Conservation (phyloP, 1,140 invertebrate genomes). For the Conus ventricosus region DNA sequence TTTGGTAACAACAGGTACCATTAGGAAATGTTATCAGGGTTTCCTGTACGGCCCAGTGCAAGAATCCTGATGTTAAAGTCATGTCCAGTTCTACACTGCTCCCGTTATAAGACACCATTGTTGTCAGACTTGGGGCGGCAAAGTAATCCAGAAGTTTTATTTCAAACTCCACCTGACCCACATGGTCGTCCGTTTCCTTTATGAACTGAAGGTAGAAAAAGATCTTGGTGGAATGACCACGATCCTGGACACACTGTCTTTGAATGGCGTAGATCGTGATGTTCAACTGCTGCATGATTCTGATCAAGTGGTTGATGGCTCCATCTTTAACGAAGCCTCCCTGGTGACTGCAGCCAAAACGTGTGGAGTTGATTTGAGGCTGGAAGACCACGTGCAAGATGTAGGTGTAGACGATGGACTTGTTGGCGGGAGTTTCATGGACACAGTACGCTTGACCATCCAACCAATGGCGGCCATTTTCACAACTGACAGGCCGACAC, state of each 20-base stretch:
- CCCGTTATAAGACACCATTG: background rate
- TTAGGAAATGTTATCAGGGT: background rate
- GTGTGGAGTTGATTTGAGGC: background rate
- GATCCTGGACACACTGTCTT: background rate
- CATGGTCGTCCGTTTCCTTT: background rate
- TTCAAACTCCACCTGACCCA: background rate
- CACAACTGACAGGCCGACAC: conserved; percentile 6
- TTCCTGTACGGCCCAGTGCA: background rate
- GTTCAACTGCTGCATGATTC: background rate
- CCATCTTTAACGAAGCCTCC: background rate
- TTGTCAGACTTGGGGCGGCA: background rate
- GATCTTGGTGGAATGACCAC: background rate
- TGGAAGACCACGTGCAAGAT: background rate
- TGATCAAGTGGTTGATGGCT: background rate
- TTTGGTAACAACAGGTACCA: background rate
- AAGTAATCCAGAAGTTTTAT: background rate
- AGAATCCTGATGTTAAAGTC: background rate
- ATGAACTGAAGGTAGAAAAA: background rate
- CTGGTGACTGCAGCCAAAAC: background rate
- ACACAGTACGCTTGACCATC: background rate
- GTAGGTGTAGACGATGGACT: background rate
- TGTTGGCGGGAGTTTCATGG: background rate
- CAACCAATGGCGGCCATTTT: background rate
- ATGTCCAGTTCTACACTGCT: background rate
- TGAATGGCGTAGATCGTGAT: background rate